Conservation (phyloP, 2,113 vertebrate species). For the Speoplatyrhinus poulsoni region DNA sequence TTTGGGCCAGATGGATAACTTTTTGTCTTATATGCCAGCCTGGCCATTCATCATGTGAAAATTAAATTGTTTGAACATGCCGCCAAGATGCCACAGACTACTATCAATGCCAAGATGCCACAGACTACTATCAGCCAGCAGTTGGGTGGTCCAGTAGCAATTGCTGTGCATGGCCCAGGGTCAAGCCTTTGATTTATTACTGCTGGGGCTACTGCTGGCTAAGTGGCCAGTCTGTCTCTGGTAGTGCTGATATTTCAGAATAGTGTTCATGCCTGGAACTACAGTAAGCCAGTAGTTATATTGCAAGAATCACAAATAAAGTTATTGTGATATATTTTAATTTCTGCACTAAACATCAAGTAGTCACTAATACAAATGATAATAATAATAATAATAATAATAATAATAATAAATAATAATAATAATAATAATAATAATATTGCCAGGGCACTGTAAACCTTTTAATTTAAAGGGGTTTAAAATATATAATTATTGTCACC, state of each 20-base stretch:
- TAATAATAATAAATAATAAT: too few relatives aligned
- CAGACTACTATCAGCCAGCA: conserved; percentile 62
- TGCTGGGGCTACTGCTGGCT: conserved; percentile 38
- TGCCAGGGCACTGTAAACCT: too few relatives aligned
- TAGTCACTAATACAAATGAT: too few relatives aligned
- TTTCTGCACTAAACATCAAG: background rate
- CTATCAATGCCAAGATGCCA: conserved; percentile 53
- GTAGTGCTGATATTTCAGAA: conserved; percentile 47
- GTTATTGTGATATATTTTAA: background rate
- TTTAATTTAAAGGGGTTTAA: too few relatives aligned
- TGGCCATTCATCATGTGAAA: conserved; percentile 69
- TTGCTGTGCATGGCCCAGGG: conserved; percentile 47
- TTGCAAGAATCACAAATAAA: background rate
- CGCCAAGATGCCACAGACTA: background rate
- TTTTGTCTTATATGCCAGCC: conserved; percentile 48
- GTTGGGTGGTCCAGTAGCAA: conserved; percentile 64
- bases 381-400: too few relatives aligned
- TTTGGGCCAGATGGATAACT: conserved; percentile 25
- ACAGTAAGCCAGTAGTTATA: background rate
- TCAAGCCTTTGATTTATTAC: conserved; percentile 70
- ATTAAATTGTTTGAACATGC: conserved; percentile 70
- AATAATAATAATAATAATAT: too few relatives aligned
- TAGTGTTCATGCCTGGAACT: conserved; percentile 8
- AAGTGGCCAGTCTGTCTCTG: conserved; percentile 51
- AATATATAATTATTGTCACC: too few relatives aligned